Evolutionary conservation across 2,113 vertebrate genomes (phyloP).

Genomic region (Myotis brandtii): DNA sequence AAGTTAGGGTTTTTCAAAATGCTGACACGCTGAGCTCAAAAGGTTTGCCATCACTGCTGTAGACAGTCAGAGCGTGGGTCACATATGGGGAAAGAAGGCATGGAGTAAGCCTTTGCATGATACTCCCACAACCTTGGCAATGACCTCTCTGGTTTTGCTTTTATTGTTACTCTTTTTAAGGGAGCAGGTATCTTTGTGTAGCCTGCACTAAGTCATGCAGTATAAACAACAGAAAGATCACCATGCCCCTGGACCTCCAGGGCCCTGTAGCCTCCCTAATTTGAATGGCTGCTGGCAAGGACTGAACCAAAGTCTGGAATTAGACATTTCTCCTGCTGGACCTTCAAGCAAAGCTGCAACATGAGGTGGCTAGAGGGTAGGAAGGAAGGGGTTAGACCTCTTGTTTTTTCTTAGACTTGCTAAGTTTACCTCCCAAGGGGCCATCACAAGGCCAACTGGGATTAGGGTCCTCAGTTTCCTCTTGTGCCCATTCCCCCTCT

Average conservation of each 20-base stretch:
- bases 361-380: not conserved
- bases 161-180: slow-evolving; percentile 28
- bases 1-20: too few relatives aligned
- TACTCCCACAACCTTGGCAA: not conserved
- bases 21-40: too few relatives aligned
- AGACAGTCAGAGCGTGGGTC: not conserved
- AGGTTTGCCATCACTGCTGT: too few relatives aligned
- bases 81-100: not conserved
- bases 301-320: not conserved
- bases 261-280: not conserved
- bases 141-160: slow-evolving; percentile 3
- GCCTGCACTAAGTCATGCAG: not conserved
- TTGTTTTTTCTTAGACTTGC: not conserved
- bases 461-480: slow-evolving; percentile 10
- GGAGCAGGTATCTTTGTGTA: not conserved
- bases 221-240: not conserved
- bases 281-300: not conserved
- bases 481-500: not conserved
- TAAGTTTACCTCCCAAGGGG: not conserved
- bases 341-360: not conserved
- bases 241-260: not conserved
- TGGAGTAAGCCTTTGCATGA: not conserved
- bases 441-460: slow-evolving; percentile 6
- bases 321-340: not conserved
- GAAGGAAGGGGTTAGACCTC: not conserved